Conservation (phyloP, 2,888 invertebrate genomes). For the Hydraecia micacea region DNA sequence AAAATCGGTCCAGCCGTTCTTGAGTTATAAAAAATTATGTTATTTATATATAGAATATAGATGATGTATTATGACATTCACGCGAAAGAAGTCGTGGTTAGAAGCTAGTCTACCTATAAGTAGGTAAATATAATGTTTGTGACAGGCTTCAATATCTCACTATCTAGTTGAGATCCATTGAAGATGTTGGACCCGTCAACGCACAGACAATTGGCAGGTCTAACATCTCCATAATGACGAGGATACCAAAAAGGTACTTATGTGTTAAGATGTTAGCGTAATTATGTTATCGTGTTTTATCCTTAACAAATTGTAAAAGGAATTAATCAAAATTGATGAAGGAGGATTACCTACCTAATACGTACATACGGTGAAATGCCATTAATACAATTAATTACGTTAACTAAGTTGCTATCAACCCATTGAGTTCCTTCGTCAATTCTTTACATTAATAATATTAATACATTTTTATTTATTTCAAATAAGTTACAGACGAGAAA, state of each 20-base stretch:
- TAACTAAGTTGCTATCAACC: background rate
- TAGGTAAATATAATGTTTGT: background rate
- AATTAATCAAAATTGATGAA: constrained; percentile 32
- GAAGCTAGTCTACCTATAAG: background rate
- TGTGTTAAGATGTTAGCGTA: constrained; percentile 9
- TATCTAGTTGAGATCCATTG: background rate
- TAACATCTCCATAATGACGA: constrained; percentile 17
- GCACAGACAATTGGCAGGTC: constrained; percentile 17
- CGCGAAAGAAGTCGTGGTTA: background rate
- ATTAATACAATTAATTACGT: background rate
- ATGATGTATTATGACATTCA: background rate
- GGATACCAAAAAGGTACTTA: constrained; percentile 8
- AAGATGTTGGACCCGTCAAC: background rate
- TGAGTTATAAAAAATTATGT: no score
- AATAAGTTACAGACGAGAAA: no score
- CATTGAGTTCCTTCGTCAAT: background rate
- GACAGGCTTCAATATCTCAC: constrained; percentile 32
- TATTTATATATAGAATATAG: no score
- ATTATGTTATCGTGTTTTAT: constrained; percentile 24
- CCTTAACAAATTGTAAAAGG: background rate
- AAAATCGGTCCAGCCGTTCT: no score
- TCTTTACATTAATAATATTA: no score
- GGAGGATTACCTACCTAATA: background rate
- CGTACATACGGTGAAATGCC: background rate
- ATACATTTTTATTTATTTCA: no score